Percentiles rank a stretch among this genome's conserved stretches.
Evolutionary conservation across 2,113 vertebrate genomes (phyloP).

Genomic region (Chamaetylas fuelleborni): DNA sequence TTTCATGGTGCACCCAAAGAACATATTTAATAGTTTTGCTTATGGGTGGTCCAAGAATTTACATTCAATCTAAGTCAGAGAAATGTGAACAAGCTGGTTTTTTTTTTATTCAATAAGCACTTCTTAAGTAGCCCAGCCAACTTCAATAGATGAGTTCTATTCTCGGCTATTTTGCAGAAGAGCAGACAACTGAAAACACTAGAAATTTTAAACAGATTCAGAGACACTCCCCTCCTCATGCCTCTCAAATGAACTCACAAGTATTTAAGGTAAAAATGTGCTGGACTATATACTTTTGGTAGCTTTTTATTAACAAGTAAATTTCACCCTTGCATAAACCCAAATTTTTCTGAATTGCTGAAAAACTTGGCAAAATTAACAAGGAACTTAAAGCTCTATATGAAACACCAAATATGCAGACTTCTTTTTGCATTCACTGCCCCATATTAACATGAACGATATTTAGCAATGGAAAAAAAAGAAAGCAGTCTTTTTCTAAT

Average conservation of each 20-base stretch:
- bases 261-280: neutral
- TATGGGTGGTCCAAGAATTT: neutral
- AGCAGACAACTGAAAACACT: neutral
- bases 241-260: neutral
- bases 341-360: neutral
- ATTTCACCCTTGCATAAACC: neutral
- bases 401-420: neutral
- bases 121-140: neutral
- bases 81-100: neutral
- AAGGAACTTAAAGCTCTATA: neutral
- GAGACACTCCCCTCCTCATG: neutral
- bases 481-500: neutral
- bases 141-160: neutral
- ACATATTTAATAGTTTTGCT: neutral
- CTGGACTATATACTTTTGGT: neutral
- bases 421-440: neutral
- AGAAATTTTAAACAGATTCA: neutral
- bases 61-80: neutral
- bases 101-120: neutral
- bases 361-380: neutral
- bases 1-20: neutral
- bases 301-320: neutral
- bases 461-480: neutral
- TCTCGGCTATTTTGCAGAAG: neutral
- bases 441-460: neutral